These are phyloP conservation scores for Neodiprion pinetum DNA, from an alignment of 1,140 invertebrate species.

Conservation along the genomic window DNA sequence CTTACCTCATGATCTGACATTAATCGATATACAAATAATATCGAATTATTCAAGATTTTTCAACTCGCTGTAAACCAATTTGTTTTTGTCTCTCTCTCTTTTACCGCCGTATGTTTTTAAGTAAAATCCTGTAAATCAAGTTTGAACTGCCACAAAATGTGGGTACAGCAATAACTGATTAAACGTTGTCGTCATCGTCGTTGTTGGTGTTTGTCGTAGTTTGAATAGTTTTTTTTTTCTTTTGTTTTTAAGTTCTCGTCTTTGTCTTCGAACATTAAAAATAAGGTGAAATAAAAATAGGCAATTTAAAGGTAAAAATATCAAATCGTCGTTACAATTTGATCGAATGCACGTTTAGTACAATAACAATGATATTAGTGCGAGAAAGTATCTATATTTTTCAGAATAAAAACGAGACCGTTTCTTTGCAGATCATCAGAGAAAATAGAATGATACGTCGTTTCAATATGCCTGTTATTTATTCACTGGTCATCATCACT, in stretches of 20 bases:
- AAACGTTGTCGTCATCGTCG: not conserved
- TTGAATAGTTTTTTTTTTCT: not conserved
- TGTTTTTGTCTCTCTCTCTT: not conserved
- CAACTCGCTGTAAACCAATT: not conserved
- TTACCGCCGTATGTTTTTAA: not conserved
- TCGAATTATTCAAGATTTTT: conserved; percentile 10
- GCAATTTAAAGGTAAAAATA: no score
- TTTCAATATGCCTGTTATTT: no score
- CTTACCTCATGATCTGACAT: conserved; percentile 29
- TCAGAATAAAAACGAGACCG: no score
- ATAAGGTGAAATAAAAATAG: no score
- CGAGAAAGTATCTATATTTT: no score
- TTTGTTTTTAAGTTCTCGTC: not conserved
- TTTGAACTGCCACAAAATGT: conserved; percentile 39
- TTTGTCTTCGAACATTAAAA: not conserved
- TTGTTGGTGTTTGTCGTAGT: not conserved
- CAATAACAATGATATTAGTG: no score
- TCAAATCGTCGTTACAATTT: no score
- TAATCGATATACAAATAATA: conserved; percentile 24
- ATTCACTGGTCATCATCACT: no score
- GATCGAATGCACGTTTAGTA: no score
- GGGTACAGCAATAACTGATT: conserved; percentile 47
- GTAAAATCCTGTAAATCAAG: conserved; percentile 5
- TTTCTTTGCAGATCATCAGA: no score
- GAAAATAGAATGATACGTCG: no score